Conservation (phyloP, 2,797 vertebrate species). For the Sylvilagus floridanus region DNA sequence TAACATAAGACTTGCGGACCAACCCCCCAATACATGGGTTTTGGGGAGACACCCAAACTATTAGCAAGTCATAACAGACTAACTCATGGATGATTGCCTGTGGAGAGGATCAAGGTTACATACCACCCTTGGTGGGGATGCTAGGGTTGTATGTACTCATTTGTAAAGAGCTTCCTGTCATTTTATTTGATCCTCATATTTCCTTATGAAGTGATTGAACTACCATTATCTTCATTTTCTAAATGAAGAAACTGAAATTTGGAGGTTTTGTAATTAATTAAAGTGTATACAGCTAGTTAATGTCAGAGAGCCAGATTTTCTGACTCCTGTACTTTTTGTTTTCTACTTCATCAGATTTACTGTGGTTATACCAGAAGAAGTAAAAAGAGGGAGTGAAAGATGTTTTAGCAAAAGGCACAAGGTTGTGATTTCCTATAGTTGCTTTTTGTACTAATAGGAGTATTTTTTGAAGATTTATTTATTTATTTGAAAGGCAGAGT, state of each 20-base stretch:
- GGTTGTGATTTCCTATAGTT: background rate
- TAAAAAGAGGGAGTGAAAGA: background rate
- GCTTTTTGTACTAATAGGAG: background rate
- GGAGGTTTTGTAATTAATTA: slow-evolving; percentile 27
- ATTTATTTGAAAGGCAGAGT: no score
- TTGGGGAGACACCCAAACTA: no score
- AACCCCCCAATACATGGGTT: no score
- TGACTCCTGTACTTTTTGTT: background rate
- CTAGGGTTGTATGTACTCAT: background rate
- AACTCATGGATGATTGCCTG: background rate
- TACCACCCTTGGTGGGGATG: background rate
- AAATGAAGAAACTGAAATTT: slow-evolving; percentile 17
- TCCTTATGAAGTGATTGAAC: background rate
- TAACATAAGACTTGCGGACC: no score
- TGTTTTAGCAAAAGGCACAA: slow-evolving; percentile 24
- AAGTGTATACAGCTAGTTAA: slow-evolving; percentile 19
- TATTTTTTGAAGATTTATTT: no score
- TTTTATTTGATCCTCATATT: slow-evolving; percentile 7
- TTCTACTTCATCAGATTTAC: background rate
- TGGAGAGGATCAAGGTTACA: background rate
- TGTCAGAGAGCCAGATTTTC: background rate
- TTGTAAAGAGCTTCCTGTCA: background rate
- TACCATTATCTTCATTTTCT: background rate
- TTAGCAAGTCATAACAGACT: no score
- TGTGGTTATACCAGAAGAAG: slow-evolving; percentile 16